Percentiles rank a stretch among this genome's conserved stretches.
Evolutionary conservation across 23 tunicate genomes (phyloP).

Genomic region (Phallusia fumigata): DNA sequence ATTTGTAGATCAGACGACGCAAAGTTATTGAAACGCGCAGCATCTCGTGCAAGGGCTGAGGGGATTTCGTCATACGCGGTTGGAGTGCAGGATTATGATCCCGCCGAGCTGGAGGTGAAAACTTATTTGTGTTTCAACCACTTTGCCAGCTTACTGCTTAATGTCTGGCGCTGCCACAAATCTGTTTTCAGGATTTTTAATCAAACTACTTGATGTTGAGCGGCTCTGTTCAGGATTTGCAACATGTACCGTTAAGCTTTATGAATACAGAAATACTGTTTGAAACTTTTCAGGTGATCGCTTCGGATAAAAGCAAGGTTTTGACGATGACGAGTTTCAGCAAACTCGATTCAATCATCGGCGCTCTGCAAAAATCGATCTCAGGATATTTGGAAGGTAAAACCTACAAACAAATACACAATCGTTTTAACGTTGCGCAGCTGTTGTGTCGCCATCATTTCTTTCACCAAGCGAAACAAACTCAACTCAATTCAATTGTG

Average conservation of each 20-base stretch:
- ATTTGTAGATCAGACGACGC: conserved; percentile 43
- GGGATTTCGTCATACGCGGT: conserved; percentile 75
- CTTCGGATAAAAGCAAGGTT: conserved; percentile 3
- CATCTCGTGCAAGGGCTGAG: conserved; percentile 45
- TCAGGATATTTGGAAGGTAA: conserved; percentile 51
- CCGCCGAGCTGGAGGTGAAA: conserved; percentile 55
- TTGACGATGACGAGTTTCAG: conserved; percentile 1
- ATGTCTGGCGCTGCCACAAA: no score
- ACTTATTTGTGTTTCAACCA: neutral
- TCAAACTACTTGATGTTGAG: no score
- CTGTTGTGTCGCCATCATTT: no score
- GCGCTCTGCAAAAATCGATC: conserved; percentile 37
- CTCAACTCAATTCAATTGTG: no score
- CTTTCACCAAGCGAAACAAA: no score
- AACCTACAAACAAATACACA: no score
- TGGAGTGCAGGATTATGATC: conserved; percentile 51
- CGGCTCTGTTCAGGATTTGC: no score
- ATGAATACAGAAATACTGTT: neutral
- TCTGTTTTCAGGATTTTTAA: no score
- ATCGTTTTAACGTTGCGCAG: no score
- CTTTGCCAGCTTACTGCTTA: neutral
- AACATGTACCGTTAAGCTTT: no score
- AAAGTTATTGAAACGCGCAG: conserved; percentile 5
- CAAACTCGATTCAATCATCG: conserved; percentile 31
- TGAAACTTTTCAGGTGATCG: conserved; percentile 24